Base-by-base conservation (phyloP, 2,797 vertebrate species). In the Coranthus polyacanthus region DNA sequence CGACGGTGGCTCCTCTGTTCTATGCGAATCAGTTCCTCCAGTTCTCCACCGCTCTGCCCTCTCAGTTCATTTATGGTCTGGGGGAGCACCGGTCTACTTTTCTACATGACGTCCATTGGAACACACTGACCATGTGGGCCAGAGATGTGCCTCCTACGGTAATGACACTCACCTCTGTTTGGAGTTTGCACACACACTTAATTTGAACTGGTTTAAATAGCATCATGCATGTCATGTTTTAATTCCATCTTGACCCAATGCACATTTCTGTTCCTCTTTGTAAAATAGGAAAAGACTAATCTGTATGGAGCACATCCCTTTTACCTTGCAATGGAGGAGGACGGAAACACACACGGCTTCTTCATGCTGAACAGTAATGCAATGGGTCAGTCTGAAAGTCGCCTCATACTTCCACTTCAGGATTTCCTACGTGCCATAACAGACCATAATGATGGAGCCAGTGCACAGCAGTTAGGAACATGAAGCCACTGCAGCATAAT, bases 301-400 rank as follows among this genome's bases (percentile, higher is more conserved):
- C 89, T 97, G 8, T 98, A 98, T 0, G 96, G 96, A 0, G 94
- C 79, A 11, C 96, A 98, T 84, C 96, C 96, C 0, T 97, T 98
- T 77, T 98, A 96, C 83, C 87, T 98, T 57, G 79, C 81, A 3
- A 89, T 97, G 94, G 96, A 97, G 85, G 78, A 94, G 2, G 90
- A 82, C 0, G 96, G 95, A 13, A 81, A 78, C 2, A 87, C 96
- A 41, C 94, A 97, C 0, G 96, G 94, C 1, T 94, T 96, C 85
- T 97, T 98, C 88, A 91, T 97, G 51, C 93, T 97, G 34, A 98
- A 98, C 90, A 96, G 96, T 89, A 98, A 98, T 0, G 95, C 95
- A 0, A 96, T 96, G 94, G 96, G 96, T 96, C 86, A 68, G 95
- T 90, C 47, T 51, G 53, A 6, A 1, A 1, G 15, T 11, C 36